These are phyloP conservation scores for Caenorhabditis macrosperma DNA, from an alignment of 2,888 invertebrate genomes.

Conservation along the genomic window DNA sequence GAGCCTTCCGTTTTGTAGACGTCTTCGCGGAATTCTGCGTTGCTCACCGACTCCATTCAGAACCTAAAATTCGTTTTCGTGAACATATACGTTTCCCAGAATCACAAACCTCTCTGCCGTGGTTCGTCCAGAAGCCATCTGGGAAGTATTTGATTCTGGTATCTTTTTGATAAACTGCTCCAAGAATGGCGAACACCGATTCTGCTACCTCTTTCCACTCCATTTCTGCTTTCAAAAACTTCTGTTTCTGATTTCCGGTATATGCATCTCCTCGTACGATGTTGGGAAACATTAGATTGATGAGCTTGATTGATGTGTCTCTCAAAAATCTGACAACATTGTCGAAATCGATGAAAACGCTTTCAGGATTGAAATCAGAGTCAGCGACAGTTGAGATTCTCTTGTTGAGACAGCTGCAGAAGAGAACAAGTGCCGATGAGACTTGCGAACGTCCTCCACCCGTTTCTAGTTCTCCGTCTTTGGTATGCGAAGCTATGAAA, in stretches of 20 bases:
- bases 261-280: background rate
- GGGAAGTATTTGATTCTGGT: conserved; percentile 88
- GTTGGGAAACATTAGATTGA: conserved; percentile 85
- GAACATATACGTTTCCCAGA: too few species aligned
- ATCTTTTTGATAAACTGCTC: conserved; percentile 91
- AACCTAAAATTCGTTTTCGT: background rate
- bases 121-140: conserved; percentile 84
- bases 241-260: conserved; percentile 4
- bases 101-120: conserved; percentile 47
- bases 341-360: conserved; percentile 40
- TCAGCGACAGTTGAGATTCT: conserved; percentile 50
- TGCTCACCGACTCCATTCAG: background rate
- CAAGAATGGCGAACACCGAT: conserved; percentile 86
- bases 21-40: background rate
- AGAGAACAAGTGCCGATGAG: conserved; percentile 24
- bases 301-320: conserved; percentile 88
- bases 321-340: conserved; percentile 35
- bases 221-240: background rate
- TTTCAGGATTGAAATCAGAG: conserved; percentile 35
- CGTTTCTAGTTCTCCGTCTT: background rate
- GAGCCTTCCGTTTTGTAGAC: conserved; percentile 8
- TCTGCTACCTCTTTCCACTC: conserved; percentile 55
- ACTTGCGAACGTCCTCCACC: background rate
- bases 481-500: conserved; percentile 2
- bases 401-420: conserved; percentile 25